Conservation (phyloP, 2,888 invertebrate species). For the Lithophane leautieri region DNA sequence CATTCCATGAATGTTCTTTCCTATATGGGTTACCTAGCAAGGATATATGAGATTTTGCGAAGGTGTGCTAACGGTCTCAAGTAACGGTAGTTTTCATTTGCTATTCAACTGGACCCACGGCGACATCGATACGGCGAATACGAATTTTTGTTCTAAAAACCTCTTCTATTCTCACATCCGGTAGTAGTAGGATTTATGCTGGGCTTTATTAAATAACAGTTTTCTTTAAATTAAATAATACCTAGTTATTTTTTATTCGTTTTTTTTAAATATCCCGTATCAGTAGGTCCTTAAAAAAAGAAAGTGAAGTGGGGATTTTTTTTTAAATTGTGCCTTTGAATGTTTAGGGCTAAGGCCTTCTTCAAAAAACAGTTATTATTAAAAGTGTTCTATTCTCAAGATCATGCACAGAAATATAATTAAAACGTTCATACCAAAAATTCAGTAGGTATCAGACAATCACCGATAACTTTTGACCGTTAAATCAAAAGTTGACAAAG, state of each 20-base stretch:
- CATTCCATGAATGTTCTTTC: slow-evolving; percentile 28
- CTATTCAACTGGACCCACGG: slow-evolving; percentile 81
- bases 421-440: neutral
- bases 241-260: no score
- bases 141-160: slow-evolving; percentile 76
- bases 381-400: neutral
- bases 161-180: slow-evolving; percentile 60
- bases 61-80: slow-evolving; percentile 83
- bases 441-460: neutral
- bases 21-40: slow-evolving; percentile 62
- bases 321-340: neutral
- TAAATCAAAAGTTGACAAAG: slow-evolving; percentile 1
- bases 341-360: neutral
- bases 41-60: slow-evolving; percentile 78
- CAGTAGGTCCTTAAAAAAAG: no score
- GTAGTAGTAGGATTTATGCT: slow-evolving; percentile 34
- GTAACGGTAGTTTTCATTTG: slow-evolving; percentile 86
- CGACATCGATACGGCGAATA: slow-evolving; percentile 82
- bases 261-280: no score
- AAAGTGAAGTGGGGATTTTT: neutral
- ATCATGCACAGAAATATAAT: no score
- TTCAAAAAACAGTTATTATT: neutral
- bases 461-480: neutral
- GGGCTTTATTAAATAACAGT: neutral
- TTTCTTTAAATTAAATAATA: no score